Evolutionary conservation across 92 coral and sea anemone genomes (phyloP).

Genomic region (Micromussa lordhowensis): DNA sequence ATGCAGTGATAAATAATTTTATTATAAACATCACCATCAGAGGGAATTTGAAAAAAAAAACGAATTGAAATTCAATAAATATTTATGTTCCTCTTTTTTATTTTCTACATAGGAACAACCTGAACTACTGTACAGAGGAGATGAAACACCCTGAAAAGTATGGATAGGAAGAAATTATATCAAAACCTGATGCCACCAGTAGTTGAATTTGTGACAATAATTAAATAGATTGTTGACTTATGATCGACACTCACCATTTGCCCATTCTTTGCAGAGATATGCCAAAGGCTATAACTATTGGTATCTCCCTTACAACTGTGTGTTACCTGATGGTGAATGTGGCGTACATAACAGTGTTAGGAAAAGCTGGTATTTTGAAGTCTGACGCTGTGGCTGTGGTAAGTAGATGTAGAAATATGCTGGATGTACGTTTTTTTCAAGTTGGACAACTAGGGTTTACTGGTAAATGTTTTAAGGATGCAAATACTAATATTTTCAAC

Average conservation of each 20-base stretch:
- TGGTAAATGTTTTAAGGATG: neutral
- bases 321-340: constrained; percentile 92
- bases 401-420: neutral
- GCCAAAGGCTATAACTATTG: constrained; percentile 92
- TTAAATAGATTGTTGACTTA: neutral
- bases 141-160: constrained; percentile 95
- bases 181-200: neutral
- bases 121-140: constrained; percentile 97
- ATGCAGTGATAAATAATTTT: too few species aligned
- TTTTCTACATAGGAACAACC: constrained; percentile 80
- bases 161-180: neutral
- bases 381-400: constrained; percentile 98
- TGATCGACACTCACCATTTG: neutral
- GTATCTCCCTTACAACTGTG: constrained; percentile 89
- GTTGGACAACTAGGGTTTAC: too few species aligned
- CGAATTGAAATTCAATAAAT: too few species aligned
- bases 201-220: neutral
- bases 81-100: too few species aligned
- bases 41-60: too few species aligned
- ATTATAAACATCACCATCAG: too few species aligned
- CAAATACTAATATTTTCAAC: neutral
- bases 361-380: constrained; percentile 74
- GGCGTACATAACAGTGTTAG: constrained; percentile 89
- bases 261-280: constrained; percentile 70
- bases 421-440: too few species aligned